Percentiles rank a stretch among this genome's conserved stretches.
Evolutionary conservation across 2,113 vertebrate genomes (phyloP).

Genomic region (Isichthys henryi): DNA sequence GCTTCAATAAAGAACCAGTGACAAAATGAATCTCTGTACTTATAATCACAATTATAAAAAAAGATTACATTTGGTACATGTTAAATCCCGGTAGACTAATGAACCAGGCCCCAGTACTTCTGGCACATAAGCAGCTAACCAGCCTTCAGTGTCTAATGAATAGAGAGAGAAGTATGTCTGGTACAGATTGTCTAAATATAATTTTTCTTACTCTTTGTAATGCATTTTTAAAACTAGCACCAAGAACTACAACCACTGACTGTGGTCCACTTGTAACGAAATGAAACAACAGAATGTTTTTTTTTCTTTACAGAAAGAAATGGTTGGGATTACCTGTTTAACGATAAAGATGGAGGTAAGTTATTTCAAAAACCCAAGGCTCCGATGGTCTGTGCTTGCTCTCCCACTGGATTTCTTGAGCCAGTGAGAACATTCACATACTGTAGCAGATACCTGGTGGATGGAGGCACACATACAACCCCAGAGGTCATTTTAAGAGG

Average conservation of each 20-base stretch:
- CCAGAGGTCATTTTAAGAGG: slow-evolving; percentile 57
- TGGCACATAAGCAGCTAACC: background rate
- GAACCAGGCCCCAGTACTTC: background rate
- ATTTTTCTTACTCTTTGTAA: background rate
- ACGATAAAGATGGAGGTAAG: background rate
- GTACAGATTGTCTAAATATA: background rate
- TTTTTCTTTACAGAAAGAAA: background rate
- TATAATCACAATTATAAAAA: background rate
- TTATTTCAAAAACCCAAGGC: background rate
- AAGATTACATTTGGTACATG: background rate
- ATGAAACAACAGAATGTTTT: background rate
- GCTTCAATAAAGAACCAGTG: background rate
- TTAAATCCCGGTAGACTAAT: background rate
- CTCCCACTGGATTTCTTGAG: background rate
- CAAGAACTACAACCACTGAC: background rate
- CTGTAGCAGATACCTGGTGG: slow-evolving; percentile 12
- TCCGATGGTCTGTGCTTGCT: background rate
- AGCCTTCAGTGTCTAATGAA: background rate
- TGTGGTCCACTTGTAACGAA: background rate
- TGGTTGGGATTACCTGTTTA: background rate
- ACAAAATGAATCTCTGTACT: background rate
- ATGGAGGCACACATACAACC: slow-evolving; percentile 36
- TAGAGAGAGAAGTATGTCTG: background rate
- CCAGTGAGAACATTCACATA: background rate
- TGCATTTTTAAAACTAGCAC: background rate